Conservation (phyloP, 35 echinoderm and acorn worm species). For the Heliocidaris tuberculata region DNA sequence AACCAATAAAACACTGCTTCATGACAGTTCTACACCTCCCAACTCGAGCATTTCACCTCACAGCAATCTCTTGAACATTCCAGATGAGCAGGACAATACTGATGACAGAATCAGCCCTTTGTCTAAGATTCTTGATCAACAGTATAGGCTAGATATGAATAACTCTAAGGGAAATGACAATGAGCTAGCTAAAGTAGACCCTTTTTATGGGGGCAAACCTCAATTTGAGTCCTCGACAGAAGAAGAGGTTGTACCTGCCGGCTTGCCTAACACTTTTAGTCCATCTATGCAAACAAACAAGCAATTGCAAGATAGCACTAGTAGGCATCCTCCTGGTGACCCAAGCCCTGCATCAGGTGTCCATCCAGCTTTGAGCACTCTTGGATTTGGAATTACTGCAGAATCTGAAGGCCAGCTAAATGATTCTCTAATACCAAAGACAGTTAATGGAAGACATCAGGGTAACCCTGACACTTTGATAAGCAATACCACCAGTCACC, state of each 20-base stretch:
- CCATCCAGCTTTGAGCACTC: not conserved
- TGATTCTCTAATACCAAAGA: not conserved
- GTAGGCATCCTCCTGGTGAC: not conserved
- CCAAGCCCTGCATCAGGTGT: not conserved
- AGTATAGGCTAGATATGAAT: slow-evolving; percentile 15
- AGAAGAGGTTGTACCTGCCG: slow-evolving; percentile 6
- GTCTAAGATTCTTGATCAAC: slow-evolving; percentile 75
- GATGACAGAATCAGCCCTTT: slow-evolving; percentile 75
- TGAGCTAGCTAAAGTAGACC: slow-evolving; percentile 84
- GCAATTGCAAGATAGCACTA: not conserved
- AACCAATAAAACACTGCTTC: not conserved
- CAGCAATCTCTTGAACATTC: slow-evolving; percentile 1
- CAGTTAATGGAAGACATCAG: not conserved
- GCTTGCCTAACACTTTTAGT: not conserved
- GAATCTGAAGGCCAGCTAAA: not conserved
- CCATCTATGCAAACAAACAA: not conserved
- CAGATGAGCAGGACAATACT: slow-evolving; percentile 20
- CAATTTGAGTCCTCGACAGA: slow-evolving; percentile 41
- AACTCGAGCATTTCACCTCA: not conserved
- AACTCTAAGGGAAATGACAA: slow-evolving; percentile 43
- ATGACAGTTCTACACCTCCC: not conserved
- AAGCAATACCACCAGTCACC: not conserved
- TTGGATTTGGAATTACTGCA: not conserved
- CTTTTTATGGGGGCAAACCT: slow-evolving; percentile 62
- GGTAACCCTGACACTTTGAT: not conserved